Evolutionary conservation across 2,888 invertebrate genomes (phyloP).

Genomic region (Crematogaster levior): DNA sequence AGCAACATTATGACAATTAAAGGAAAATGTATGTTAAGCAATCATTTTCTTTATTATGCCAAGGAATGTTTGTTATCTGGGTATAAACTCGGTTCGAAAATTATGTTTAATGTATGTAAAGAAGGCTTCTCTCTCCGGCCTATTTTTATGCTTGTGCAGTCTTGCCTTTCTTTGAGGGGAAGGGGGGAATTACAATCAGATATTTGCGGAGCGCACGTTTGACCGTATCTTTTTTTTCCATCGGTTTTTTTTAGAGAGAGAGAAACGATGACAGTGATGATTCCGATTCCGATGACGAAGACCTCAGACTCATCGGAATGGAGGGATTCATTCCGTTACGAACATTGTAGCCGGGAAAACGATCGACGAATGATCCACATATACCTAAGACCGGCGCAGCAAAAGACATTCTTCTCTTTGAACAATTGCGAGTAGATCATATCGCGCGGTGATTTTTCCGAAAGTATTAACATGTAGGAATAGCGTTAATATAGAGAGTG

Average conservation of each 20-base stretch:
- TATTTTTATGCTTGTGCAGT: conserved; percentile 70
- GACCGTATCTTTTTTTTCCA: conserved; percentile 71
- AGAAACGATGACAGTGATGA: conserved; percentile 75
- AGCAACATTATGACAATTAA: too few relatives aligned
- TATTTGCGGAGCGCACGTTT: conserved; percentile 59
- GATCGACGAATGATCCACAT: conserved; percentile 44
- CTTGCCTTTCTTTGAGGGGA: conserved; percentile 51
- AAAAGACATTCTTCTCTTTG: conserved; percentile 41
- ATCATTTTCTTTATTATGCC: too few relatives aligned
- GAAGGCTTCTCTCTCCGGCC: conserved; percentile 34
- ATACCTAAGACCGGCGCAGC: conserved; percentile 30
- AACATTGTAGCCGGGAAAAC: conserved; percentile 77
- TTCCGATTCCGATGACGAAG: conserved; percentile 77
- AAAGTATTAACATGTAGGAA: conserved; percentile 61
- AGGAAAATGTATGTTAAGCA: too few relatives aligned
- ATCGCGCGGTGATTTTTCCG: conserved; percentile 55
- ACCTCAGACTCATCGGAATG: conserved; percentile 83
- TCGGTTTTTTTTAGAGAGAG: conserved; percentile 83
- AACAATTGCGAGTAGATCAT: conserved; percentile 39
- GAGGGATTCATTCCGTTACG: conserved; percentile 84
- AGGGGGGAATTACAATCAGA: conserved; percentile 46
- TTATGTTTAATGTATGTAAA: conserved; percentile 83
- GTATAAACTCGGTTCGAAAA: conserved; percentile 77
- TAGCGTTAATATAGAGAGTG: conserved; percentile 45
- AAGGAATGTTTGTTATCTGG: too few relatives aligned